phyloP scores from a whole-genome alignment of 2,888 invertebrate genomes.

The Ophioninae sp. region DNA sequence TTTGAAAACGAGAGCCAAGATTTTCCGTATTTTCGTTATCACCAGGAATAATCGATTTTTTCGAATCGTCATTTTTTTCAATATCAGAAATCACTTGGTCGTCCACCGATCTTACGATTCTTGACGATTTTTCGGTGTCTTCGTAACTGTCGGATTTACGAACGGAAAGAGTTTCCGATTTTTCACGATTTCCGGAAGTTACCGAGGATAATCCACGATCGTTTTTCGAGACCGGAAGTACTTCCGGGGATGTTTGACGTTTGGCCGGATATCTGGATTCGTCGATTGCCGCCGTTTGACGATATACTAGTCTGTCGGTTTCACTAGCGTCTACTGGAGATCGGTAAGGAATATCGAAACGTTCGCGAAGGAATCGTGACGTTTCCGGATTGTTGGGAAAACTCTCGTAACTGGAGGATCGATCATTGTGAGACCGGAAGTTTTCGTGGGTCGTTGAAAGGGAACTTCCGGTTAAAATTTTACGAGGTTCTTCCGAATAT shows the following conservation, averaged over 20 bases:
- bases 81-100: not conserved
- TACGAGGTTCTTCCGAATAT: not conserved
- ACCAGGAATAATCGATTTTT: not conserved
- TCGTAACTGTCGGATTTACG: not conserved
- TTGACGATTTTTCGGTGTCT: not conserved
- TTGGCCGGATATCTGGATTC: not conserved
- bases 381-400: not conserved
- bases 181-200: not conserved
- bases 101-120: conserved; percentile 1
- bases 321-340: not conserved
- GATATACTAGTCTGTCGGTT: not conserved
- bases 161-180: not conserved
- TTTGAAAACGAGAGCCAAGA: not conserved
- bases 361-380: not conserved
- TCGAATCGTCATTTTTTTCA: not conserved
- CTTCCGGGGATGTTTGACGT: not conserved
- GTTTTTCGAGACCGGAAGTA: not conserved
- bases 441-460: not conserved
- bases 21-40: not conserved
- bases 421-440: not conserved
- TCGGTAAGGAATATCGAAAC: not conserved
- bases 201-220: not conserved
- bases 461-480: not conserved
- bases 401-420: not conserved
- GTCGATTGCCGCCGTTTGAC: not conserved